These are phyloP conservation scores for Tridacna gigas DNA, from an alignment of 2,888 invertebrate species.

Conservation along the genomic window DNA sequence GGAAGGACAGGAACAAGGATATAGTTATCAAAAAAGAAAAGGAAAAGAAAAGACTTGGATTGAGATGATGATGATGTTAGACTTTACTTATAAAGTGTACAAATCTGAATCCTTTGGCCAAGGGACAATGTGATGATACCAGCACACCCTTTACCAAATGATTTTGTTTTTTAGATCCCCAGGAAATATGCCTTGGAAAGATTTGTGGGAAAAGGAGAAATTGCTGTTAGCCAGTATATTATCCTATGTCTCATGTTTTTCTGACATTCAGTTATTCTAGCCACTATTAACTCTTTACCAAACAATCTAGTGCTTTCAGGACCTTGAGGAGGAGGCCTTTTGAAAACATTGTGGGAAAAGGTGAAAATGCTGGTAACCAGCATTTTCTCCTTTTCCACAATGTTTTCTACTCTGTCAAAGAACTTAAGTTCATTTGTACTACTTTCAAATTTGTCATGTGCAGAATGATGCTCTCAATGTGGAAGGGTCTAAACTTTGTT, in stretches of 20 bases:
- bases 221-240: too few relatives aligned
- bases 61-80: constrained; percentile 68
- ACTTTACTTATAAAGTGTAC: too few relatives aligned
- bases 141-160: too few relatives aligned
- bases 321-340: background rate
- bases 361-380: background rate
- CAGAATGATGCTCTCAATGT: background rate
- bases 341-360: background rate
- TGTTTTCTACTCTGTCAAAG: too few relatives aligned
- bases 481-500: background rate
- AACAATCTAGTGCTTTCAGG: background rate
- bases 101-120: too few relatives aligned
- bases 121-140: too few relatives aligned
- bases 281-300: background rate
- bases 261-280: too few relatives aligned
- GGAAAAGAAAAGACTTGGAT: constrained; percentile 93
- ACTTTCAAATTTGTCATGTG: background rate
- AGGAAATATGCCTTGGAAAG: too few relatives aligned
- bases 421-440: too few relatives aligned
- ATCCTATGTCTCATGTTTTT: too few relatives aligned
- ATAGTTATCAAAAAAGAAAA: constrained; percentile 97
- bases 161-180: too few relatives aligned
- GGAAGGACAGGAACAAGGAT: constrained; percentile 97
- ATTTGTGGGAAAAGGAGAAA: too few relatives aligned
- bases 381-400: constrained; percentile 1